A percentile compares a stretch with the other conserved stretches of the same genome.
Evolutionary conservation across 2,113 vertebrate species (phyloP).

Genomic region (Macrotis lagotis): DNA sequence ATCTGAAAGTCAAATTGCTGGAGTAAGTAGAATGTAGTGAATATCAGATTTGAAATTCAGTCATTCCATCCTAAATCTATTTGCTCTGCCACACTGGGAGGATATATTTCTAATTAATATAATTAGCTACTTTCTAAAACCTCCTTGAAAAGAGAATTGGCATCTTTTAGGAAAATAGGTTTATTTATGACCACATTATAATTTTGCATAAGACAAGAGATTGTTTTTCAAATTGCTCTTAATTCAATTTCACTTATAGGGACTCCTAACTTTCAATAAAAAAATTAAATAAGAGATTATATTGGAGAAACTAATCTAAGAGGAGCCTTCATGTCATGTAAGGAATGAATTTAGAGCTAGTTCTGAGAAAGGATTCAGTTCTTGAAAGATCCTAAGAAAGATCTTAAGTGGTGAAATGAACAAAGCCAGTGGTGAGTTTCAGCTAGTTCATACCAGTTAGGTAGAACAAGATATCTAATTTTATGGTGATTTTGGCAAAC

Average conservation of each 20-base stretch:
- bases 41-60: neutral
- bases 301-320: neutral
- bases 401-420: no score
- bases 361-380: neutral
- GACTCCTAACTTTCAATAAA: neutral
- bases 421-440: no score
- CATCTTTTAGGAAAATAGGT: neutral
- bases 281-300: neutral
- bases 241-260: neutral
- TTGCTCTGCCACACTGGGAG: neutral
- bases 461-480: no score
- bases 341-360: neutral
- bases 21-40: neutral
- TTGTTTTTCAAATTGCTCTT: neutral
- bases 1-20: no score
- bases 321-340: neutral
- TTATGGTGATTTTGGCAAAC: no score
- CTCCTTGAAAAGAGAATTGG: neutral
- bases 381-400: neutral
- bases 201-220: neutral
- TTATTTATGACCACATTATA: neutral
- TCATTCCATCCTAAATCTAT: neutral
- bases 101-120: neutral
- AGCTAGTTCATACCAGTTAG: no score
- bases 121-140: neutral